Evolutionary conservation across 1,140 invertebrate species (phyloP).

Genomic region (Drosophila neocordata): DNA sequence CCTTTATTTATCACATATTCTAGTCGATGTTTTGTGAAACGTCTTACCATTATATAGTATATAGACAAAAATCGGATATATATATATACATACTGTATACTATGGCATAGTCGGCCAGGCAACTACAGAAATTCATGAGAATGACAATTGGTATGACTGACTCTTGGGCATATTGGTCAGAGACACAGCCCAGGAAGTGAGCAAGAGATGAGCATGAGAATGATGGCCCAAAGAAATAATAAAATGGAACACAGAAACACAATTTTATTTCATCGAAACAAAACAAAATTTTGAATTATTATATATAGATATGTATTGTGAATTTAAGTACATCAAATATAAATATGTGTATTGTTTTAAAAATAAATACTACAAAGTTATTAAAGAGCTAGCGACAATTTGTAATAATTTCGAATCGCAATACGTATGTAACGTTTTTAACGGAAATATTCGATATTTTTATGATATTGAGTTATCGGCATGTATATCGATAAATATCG

Average conservation of each 20-base stretch:
- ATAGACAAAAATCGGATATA: slow-evolving; percentile 32
- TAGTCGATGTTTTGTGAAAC: slow-evolving; percentile 67
- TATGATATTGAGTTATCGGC: background rate
- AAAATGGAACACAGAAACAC: background rate
- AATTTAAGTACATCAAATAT: slow-evolving; percentile 56
- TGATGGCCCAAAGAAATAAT: slow-evolving; percentile 4
- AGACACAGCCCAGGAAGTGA: background rate
- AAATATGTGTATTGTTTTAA: slow-evolving; percentile 60
- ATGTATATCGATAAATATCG: too few relatives aligned
- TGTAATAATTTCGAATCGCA: background rate
- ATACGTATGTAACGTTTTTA: background rate
- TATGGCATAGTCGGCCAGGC: slow-evolving; percentile 44
- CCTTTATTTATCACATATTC: slow-evolving; percentile 56
- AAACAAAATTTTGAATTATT: slow-evolving; percentile 4
- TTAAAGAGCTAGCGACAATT: slow-evolving; percentile 24
- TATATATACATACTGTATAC: slow-evolving; percentile 45
- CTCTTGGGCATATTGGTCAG: slow-evolving; percentile 6
- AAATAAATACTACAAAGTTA: slow-evolving; percentile 60
- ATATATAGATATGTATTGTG: slow-evolving; percentile 56
- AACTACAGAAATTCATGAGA: slow-evolving; percentile 21
- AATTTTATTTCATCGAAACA: slow-evolving; percentile 17
- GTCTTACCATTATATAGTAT: slow-evolving; percentile 30
- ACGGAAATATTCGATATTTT: background rate
- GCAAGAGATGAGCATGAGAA: background rate
- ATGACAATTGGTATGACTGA: background rate